A percentile compares a stretch with the other conserved stretches of the same genome.
Conservation (phyloP, 2,797 vertebrate genomes). For the Lutjanus campechanus region DNA sequence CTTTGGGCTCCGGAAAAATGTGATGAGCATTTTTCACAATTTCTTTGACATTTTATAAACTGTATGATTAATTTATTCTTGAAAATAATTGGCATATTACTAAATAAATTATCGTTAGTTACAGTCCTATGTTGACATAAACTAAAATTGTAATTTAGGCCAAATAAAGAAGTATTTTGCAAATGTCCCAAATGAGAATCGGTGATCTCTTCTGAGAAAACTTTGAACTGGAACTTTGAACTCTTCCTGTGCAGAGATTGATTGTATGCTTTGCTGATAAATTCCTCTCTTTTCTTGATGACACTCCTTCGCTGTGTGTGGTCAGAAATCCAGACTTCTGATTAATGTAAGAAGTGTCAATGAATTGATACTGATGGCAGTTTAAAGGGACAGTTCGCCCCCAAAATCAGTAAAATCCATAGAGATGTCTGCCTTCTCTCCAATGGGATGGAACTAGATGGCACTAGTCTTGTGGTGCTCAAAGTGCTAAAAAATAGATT, state of each 20-base stretch:
- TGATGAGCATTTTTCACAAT: too few relatives aligned
- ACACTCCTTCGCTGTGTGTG: neutral
- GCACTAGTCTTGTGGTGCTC: too few relatives aligned
- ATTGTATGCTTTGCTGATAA: neutral
- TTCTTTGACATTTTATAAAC: too few relatives aligned
- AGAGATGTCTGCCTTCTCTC: too few relatives aligned
- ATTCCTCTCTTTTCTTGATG: neutral
- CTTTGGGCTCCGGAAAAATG: too few relatives aligned
- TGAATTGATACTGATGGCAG: neutral
- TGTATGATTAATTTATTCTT: too few relatives aligned
- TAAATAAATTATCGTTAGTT: too few relatives aligned
- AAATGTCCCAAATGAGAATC: neutral
- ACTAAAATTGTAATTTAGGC: neutral
- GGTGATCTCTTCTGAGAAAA: neutral
- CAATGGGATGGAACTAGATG: too few relatives aligned
- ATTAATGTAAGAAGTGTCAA: neutral
- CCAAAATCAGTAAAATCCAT: too few relatives aligned
- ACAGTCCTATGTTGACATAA: too few relatives aligned
- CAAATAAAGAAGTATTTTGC: neutral
- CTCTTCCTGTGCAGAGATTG: neutral
- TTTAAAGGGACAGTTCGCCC: neutral
- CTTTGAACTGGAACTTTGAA: neutral
- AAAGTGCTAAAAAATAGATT: too few relatives aligned
- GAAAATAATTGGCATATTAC: too few relatives aligned
- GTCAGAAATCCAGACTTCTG: neutral